Evolutionary conservation across 1,140 invertebrate genomes (phyloP), one percentile per base, ranked within the genome.

Genomic region (Aphis gossypii): DNA sequence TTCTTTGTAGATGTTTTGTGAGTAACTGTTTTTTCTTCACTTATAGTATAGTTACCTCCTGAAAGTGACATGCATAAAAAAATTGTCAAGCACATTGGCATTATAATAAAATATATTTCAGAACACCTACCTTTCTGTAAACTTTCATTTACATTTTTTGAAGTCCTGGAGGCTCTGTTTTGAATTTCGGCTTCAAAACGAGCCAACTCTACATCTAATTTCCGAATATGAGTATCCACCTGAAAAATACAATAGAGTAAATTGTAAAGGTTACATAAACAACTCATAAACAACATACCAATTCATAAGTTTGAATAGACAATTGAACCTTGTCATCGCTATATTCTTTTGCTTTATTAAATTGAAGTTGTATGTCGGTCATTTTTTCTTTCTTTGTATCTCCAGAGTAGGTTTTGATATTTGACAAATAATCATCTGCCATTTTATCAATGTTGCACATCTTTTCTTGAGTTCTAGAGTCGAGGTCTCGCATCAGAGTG

Each of bases 271-370:
- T 68, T 60, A 30, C 8, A 3, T 60, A 9, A 60, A 30, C 3
- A 30, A 11, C 18, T 30, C 1, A 68, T 90, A 90, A 23, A 35
- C 9, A 90, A 94, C 94, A 95, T 95, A 97, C 99, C 95, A 99
- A 96, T 96, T 99, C 99, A 95, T 99, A 99, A 0, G 99, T 99
- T 95, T 99, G 98, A 95, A 99, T 99, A 2, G 99, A 98, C 94
- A 99, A 96, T 95, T 99, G 98, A 23, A 99, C 98, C 96, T 99
- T 99, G 94, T 99, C 99, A 95, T 99, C 99, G 0, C 98, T 98
- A 95, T 98, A 98, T 95, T 98, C 98, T 95, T 98, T 98, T 30
- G 98, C 98, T 95, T 98, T 98, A 94, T 98, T 98, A 94, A 98
- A 99, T 46, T 98, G 95, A 94, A 97, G 97, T 95, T 98, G 97